Base-by-base conservation (phyloP, 2,113 vertebrate genomes). In the Hippocampus barbouri region DNA sequence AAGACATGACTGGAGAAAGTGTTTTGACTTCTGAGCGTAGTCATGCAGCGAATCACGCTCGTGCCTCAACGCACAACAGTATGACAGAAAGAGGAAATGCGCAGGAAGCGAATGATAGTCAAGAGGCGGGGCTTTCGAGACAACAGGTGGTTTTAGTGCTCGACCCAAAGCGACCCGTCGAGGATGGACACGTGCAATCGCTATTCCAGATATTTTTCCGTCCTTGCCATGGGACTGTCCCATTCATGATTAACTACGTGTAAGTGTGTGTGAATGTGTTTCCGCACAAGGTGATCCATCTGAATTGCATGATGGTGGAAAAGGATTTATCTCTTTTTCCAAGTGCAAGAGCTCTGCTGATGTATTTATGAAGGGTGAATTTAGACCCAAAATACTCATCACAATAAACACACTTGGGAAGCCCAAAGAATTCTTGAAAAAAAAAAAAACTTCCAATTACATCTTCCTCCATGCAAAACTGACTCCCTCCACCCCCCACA, bases 131-230 rank as follows among this genome's bases (percentile, higher is more conserved):
- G 73, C 45, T 84, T 78, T 62, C 47, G 66, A 40, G 38, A 78
- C 40, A 76, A 77, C 68, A 60, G 66, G 77, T 66, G 30, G 70
- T 77, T 81, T 20, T 65, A 66, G 62, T 65, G 66, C 74, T 78
- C 5, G 71, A 81, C 82, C 74, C 86, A 80, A 80, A 71, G 83
- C 14, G 72, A 79, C 74, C 63, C 27, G 67, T 53, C 47, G 49
- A 27, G 61, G 47, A 51, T 1, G 16, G 63, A 70, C 14, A 73
- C 11, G 60, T 63, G 66, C 79, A 84, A 89, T 69, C 75, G 73
- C 74, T 85, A 84, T 90, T 89, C 85, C 86, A 88, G 87, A 88
- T 74, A 86, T 84, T 79, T 74, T 81, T 74, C 69, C 77, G 61
- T 69, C 73, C 73, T 82, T 76, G 80, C 84, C 20, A 74, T 65